phyloP scores from a whole-genome alignment of 1,140 invertebrate species.

The Aphelenchoides besseyi region DNA sequence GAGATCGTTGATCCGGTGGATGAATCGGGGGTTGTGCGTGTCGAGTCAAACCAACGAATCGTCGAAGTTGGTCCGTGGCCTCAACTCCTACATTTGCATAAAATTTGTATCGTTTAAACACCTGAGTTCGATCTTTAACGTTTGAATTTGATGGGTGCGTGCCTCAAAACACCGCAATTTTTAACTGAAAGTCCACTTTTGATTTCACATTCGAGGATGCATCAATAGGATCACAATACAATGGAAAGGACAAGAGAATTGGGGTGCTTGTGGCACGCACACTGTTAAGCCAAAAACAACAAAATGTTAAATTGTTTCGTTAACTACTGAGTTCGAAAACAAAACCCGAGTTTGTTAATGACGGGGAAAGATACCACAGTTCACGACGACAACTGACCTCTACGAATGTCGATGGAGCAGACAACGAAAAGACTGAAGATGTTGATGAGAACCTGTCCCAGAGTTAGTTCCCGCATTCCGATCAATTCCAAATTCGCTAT shows the following conservation, averaged over 20 bases:
- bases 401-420: not conserved
- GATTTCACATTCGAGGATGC: not conserved
- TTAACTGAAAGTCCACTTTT: conserved; percentile 5
- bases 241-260: not conserved
- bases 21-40: conserved; percentile 16
- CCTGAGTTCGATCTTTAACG: not conserved
- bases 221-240: not conserved
- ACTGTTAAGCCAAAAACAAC: not conserved
- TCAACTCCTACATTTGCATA: not conserved
- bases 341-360: not conserved
- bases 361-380: not conserved
- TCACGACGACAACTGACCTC: not conserved
- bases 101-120: not conserved
- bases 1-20: not conserved
- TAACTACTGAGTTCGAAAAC: not conserved
- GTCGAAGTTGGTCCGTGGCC: not conserved
- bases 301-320: not conserved
- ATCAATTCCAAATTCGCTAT: not conserved
- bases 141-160: not conserved
- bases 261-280: not conserved
- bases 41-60: conserved; percentile 15
- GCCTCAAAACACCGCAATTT: not conserved
- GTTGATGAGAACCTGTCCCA: conserved; percentile 3
- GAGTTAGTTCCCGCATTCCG: conserved; percentile 5
- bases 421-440: not conserved